Conservation (phyloP, 2,797 vertebrate genomes). For the Cephalopachus bancanus region DNA sequence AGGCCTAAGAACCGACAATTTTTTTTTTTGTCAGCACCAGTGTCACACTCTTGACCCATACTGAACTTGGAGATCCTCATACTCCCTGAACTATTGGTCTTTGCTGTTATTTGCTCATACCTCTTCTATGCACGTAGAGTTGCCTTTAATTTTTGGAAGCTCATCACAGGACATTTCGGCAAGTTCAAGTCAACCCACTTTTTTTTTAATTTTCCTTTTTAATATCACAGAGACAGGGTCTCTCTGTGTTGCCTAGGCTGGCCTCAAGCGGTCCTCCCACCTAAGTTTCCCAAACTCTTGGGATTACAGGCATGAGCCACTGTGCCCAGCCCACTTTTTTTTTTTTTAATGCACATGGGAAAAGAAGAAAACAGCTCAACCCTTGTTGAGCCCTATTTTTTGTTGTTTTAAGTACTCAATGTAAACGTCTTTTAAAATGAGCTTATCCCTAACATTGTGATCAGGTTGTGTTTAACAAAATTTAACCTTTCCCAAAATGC, state of each 20-base stretch:
- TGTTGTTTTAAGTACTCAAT: not conserved
- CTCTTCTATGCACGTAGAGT: not conserved
- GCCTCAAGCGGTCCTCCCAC: not conserved
- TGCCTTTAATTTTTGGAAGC: slow-evolving; percentile 51
- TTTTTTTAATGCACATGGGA: too few relatives aligned
- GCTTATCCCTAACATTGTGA: not conserved
- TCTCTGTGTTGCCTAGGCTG: not conserved
- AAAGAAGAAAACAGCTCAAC: not conserved
- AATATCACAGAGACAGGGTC: not conserved
- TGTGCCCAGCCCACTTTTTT: not conserved
- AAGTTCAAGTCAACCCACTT: not conserved
- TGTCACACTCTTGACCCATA: not conserved
- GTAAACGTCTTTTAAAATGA: slow-evolving; percentile 46
- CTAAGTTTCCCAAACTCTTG: not conserved
- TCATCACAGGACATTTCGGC: not conserved
- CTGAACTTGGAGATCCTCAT: not conserved
- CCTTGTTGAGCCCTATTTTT: not conserved
- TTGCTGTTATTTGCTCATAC: not conserved
- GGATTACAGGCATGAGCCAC: not conserved
- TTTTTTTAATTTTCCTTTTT: not conserved
- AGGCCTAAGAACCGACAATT: not conserved
- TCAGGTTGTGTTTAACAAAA: not conserved
- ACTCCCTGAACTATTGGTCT: not conserved
- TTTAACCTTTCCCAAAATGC: not conserved
- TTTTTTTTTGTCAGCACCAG: not conserved